Evolutionary conservation across 2,888 invertebrate species (phyloP), one percentile per base, ranked within the genome.

Genomic region (Drosophila helvetica): DNA sequence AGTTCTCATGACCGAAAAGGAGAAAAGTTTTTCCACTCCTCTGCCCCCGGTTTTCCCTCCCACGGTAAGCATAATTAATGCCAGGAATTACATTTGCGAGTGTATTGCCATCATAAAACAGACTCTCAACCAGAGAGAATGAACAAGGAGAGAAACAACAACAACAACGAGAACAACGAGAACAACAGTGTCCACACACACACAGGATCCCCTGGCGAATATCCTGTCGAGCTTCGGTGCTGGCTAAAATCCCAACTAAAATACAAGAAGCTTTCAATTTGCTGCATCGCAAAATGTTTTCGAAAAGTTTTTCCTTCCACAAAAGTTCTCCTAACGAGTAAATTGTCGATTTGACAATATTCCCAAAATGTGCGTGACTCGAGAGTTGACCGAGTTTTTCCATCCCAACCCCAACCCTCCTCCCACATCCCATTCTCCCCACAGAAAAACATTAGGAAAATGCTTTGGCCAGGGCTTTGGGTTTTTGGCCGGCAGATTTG

Each of bases 331-430:
- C 54, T 74, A 81, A 85, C 85, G 71, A 85, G 79, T 82, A 81
- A 87, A 85, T 83, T 83, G 88, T 85, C 87, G 85, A 81, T 82
- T 82, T 86, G 85, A 84, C 85, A 81, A 75, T 79, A 59, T 65
- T 61, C 47, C 54, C 62, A 45, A 55, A 64, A 22, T 22, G 74
- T 73, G 73, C 74, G 73, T 73, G 74, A 73, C 66, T 65, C 18
- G 68, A 66, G 65, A 66, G 67, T 66, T 69, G 71, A 69, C 69
- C 69, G 61, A 69, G 71, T 71, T 71, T 72, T 52, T 27, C 17
- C 27, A 8, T 5, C 7, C 19, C 19, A 19, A 2, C 15, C 12
- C 33, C 5, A 1, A 6, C 15, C 38, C 33, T 4, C 12, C 10
- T 3, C 33, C 5, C 12, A 5, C 33, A 8, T 12, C 12, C 30